These are phyloP conservation scores for Paratilapia polleni DNA, from an alignment of 2,113 vertebrate species.

Conservation along the genomic window DNA sequence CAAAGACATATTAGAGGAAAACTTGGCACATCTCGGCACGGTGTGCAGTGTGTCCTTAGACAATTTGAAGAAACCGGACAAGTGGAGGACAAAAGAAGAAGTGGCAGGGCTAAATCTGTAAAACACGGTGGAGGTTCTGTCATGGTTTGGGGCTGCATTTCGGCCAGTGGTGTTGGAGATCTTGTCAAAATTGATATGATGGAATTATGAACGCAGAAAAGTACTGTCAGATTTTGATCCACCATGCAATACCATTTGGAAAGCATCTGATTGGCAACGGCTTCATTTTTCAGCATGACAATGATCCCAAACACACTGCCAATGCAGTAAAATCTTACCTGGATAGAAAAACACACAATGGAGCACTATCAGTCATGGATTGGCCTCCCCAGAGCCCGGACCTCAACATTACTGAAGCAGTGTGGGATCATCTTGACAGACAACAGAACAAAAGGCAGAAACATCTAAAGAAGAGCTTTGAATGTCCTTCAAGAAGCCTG, in stretches of 20 bases:
- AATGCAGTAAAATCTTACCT: neutral
- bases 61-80: too few species aligned
- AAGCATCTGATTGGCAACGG: neutral
- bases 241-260: neutral
- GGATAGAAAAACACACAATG: neutral
- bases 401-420: too few species aligned
- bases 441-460: neutral
- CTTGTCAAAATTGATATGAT: neutral
- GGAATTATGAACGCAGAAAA: neutral
- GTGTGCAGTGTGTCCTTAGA: too few species aligned
- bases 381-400: too few species aligned
- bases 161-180: neutral
- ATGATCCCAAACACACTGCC: neutral
- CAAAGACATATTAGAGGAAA: too few species aligned
- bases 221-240: neutral
- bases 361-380: neutral
- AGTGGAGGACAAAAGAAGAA: too few species aligned
- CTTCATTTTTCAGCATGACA: neutral
- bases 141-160: too few species aligned
- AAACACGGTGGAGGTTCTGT: too few species aligned
- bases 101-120: too few species aligned
- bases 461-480: neutral
- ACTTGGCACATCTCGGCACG: too few species aligned
- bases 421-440: neutral
- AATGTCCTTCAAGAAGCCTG: neutral